Evolutionary conservation across 2,797 vertebrate genomes (phyloP), one percentile per base, ranked within the genome.

Genomic region (Coregonus sp.): DNA sequence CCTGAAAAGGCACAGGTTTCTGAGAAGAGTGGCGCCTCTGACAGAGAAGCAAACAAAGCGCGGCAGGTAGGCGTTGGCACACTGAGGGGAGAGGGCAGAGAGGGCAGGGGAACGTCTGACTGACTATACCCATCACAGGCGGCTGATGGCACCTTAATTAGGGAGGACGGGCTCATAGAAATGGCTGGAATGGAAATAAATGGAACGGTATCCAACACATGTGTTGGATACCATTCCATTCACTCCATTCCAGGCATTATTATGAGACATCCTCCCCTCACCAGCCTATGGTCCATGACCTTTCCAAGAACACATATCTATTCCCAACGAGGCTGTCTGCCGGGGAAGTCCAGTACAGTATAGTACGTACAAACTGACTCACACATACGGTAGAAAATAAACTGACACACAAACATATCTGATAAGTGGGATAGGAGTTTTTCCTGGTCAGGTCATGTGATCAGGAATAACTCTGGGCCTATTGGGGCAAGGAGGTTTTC

Each of bases 1-100:
- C 70, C 40, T 35, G 16, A 71, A 47, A 31, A 71, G 67, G 52
- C 9, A 29, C 20, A 1, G 5, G 16, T 35, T 81, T 78, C 80
- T 35, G 52, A 73, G 40, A 47, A 47, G 40, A 47, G 40, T 47
- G 40, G 40, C 9, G 9, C 40, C 40, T 47, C 40, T 47, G 40
- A 47, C 72, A 74, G 47, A 40, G 25, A 68, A n/a, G 33, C 67
- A 70, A 40, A 70, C 37, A 35, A 40, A 63, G 20, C 20, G 12
- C 6, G 2, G 40, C 31, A 33, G 61, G 2, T 20, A 65, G 61
- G 61, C 20, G 11, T 5, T 29, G 18, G 61, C 12, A 47, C 40
- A 47, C 40, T 47, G 40, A 47, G 40, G 40, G 40, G 40, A 11
- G 40, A 47, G 12, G 59, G 25, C 25, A 25, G 25, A 25, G 25